phyloP scores from a whole-genome alignment of 2,888 invertebrate species.

The Teleogryllus oceanicus region DNA sequence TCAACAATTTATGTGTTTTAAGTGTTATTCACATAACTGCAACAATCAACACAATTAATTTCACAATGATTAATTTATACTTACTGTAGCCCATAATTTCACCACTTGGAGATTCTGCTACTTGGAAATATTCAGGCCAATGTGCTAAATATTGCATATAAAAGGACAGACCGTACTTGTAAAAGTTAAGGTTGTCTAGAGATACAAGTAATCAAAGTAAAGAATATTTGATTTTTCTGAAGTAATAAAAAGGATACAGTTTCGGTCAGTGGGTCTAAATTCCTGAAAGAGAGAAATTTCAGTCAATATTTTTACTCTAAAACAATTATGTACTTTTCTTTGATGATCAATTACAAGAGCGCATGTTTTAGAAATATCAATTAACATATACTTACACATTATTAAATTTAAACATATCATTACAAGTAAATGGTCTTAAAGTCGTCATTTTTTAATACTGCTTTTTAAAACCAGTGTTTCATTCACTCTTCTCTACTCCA shows the following conservation, averaged over 20 bases:
- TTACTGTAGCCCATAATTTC: constrained; percentile 99
- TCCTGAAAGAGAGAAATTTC: constrained; percentile 58
- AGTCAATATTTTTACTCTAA: no score
- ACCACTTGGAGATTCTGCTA: constrained; percentile 92
- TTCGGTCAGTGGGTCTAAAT: constrained; percentile 95
- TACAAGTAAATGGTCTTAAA: constrained; percentile 85
- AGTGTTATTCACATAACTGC: no score
- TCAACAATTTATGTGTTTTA: not conserved
- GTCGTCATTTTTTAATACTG: constrained; percentile 71
- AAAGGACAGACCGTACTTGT: constrained; percentile 80
- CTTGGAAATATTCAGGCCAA: constrained; percentile 98
- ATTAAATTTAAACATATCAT: constrained; percentile 92
- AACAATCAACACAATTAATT: no score
- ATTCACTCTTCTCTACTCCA: no score
- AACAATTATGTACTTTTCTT: no score
- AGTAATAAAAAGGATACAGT: constrained; percentile 61
- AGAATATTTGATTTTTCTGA: not conserved
- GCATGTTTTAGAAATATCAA: no score
- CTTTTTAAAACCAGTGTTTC: not conserved
- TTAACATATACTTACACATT: constrained; percentile 71
- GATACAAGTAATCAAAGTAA: not conserved
- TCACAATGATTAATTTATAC: constrained; percentile 44
- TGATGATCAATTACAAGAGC: no score
- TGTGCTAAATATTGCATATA: constrained; percentile 97
- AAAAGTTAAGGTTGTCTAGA: not conserved